Base-by-base conservation (phyloP, 2,797 vertebrate species). In the Melanotaenia pygmaea region DNA sequence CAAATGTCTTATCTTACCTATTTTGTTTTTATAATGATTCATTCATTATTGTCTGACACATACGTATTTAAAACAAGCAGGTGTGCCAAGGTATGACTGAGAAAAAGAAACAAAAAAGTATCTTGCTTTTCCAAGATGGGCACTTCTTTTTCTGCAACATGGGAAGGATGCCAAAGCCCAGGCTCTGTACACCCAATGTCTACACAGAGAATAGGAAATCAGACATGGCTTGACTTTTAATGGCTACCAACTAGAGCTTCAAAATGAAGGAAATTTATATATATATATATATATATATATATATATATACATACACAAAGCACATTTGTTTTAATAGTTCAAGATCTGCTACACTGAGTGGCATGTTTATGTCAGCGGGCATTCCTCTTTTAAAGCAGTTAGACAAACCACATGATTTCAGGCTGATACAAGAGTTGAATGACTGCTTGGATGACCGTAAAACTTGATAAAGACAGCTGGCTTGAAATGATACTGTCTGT, bases 311-410 rank as follows among this genome's bases (percentile, higher is more conserved):
- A 72, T 34, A 10, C 1, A 34, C 2, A 34, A 34, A 28, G 38
- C n/a, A 18, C 0, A 32, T 32, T 35, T 59, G 9, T 59, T 74
- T 40, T 59, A 28, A 16, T 43, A n/a, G 32, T 56, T 64, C 26
- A n/a, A 28, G 10, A 30, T 37, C 40, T 8, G 50, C 26, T 37
- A 4, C 1, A 37, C n/a, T 35, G 20, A 82, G 14, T 35, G 28
- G 16, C 20, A 59, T 59, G 40, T 71, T 72, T 60, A 45, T 45
- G 62, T 63, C 20, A 71, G 2, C 0, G 0, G 16, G 40, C 65
- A 74, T 77, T 74, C 56, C 56, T 32, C 20, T 71, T 50, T 75
- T 30, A 74, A 84, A 74, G 75, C 61, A 59, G 60, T 75, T 64
- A 32, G 32, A 70, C 57, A 72, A 64, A 83, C 43, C n/a, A 72